Evolutionary conservation across 1,140 invertebrate genomes (phyloP), one percentile per base, ranked within the genome.

Genomic region (Oryctes rhinoceros): DNA sequence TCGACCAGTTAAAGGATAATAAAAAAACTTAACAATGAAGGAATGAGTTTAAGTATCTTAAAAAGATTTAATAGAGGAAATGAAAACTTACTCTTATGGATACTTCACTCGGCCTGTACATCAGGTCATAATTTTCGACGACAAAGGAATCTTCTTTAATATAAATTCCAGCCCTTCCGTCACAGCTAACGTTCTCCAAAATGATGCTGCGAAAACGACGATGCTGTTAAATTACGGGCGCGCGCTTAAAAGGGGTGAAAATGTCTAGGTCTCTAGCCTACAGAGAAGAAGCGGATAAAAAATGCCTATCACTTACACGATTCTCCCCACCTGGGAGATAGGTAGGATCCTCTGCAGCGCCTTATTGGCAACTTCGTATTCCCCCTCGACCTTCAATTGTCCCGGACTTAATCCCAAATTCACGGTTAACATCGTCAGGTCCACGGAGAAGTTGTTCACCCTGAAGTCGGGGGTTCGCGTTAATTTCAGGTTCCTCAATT

Each of bases 111-210:
- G 82, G 80, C 15, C 78, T 75, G 75, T 85, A 86, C 47, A 78
- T 76, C 62, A 85, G 75, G 79, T 86, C 85, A 78, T 85, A 85
- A 81, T 85, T 84, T 78, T 83, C 81, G 9, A 82, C 84, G 24
- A 86, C 80, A 49, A 86, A 83, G 13, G 85, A 86, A 82, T 86
- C 85, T 39, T 83, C 83, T 59, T 79, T 79, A 47, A 85, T 83
- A 18, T 84, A 53, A n/a, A 85, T 78, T 37, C 85, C 85, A 37
- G 84, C 79, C 75, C 80, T 81, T 18, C 84, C 85, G 78, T 79
- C 79, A 11, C 81, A 81, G 10, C 67, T 37, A 7, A 84, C 83
- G 59, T 80, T 80, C 53, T 67, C 75, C 13, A 80, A 20, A 53
- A 53, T 37, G 59, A 80, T 59, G 9, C 80, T 80, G 75, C 11